Evolutionary conservation across 2,113 vertebrate species (phyloP).

Genomic region (Pionites leucogaster): DNA sequence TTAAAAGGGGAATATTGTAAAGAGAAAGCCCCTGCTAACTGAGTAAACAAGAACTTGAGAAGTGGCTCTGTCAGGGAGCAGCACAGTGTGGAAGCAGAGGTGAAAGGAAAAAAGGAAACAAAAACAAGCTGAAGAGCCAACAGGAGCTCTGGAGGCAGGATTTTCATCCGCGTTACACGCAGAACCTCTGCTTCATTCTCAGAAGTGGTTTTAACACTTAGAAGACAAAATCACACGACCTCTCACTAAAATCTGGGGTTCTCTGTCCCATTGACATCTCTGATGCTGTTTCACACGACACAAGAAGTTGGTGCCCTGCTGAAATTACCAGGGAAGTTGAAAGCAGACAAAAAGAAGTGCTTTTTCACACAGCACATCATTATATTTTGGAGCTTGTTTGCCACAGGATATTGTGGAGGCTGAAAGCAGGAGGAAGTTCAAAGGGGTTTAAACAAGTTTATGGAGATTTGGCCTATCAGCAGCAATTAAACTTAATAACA

Average conservation of each 20-base stretch:
- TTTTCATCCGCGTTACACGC: slow-evolving; percentile 11
- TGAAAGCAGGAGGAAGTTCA: slow-evolving; percentile 34
- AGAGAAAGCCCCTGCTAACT: neutral
- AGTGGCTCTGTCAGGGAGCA: neutral
- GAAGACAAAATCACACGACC: neutral
- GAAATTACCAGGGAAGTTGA: slow-evolving; percentile 2
- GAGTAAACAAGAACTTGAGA: slow-evolving; percentile 53
- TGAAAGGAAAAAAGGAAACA: neutral
- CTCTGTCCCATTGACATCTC: neutral
- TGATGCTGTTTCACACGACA: neutral
- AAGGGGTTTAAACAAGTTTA: slow-evolving; percentile 48
- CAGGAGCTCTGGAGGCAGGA: neutral
- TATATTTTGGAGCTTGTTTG: slow-evolving; percentile 10
- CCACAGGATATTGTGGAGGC: slow-evolving; percentile 38
- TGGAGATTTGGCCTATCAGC: slow-evolving; percentile 11
- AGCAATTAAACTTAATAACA: neutral
- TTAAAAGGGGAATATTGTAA: neutral
- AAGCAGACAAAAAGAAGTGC: neutral
- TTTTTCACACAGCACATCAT: slow-evolving; percentile 12
- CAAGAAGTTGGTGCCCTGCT: neutral
- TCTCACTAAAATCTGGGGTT: slow-evolving; percentile 10
- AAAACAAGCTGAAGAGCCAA: slow-evolving; percentile 31
- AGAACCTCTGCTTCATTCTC: neutral
- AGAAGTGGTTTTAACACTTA: neutral
- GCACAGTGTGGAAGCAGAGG: neutral